Percentiles rank a stretch among this genome's conserved stretches.
phyloP scores from a whole-genome alignment of 2,888 invertebrate species.

The Chirona hameri region DNA sequence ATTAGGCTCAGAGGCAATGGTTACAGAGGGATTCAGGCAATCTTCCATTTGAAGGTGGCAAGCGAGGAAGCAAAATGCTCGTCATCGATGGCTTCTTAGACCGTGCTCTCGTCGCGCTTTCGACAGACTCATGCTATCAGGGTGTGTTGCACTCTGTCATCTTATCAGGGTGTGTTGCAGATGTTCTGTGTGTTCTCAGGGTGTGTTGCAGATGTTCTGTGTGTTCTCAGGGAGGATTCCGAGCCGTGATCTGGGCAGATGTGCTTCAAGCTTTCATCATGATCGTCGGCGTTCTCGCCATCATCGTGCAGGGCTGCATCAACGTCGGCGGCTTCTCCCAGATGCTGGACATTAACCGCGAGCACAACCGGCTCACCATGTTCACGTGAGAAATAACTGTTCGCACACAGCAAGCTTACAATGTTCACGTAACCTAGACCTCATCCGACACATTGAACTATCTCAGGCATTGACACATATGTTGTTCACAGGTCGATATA shows the following conservation, averaged over 20 bases:
- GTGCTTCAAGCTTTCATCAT: slow-evolving; percentile 84
- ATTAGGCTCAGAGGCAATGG: background rate
- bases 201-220: background rate
- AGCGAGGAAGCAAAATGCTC: too few relatives aligned
- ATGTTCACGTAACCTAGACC: background rate
- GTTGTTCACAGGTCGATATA: too few relatives aligned
- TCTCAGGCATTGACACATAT: too few relatives aligned
- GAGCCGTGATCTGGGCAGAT: slow-evolving; percentile 77
- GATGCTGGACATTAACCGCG: slow-evolving; percentile 63
- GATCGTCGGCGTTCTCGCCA: slow-evolving; percentile 72
- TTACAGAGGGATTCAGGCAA: background rate
- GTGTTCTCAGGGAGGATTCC: slow-evolving; percentile 56
- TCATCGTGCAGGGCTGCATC: slow-evolving; percentile 72
- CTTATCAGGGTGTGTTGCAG: background rate
- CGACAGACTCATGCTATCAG: too few relatives aligned
- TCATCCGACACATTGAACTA: too few relatives aligned
- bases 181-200: background rate
- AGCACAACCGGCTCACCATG: slow-evolving; percentile 67
- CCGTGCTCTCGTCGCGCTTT: too few relatives aligned
- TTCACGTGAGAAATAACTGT: too few relatives aligned
- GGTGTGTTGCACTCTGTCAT: too few relatives aligned
- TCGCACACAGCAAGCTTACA: too few relatives aligned
- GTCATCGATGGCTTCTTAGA: too few relatives aligned
- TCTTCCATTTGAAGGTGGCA: background rate
- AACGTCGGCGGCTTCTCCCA: slow-evolving; percentile 66